Conservation (phyloP, 2,113 vertebrate genomes). For the Macroglossus sobrinus region DNA sequence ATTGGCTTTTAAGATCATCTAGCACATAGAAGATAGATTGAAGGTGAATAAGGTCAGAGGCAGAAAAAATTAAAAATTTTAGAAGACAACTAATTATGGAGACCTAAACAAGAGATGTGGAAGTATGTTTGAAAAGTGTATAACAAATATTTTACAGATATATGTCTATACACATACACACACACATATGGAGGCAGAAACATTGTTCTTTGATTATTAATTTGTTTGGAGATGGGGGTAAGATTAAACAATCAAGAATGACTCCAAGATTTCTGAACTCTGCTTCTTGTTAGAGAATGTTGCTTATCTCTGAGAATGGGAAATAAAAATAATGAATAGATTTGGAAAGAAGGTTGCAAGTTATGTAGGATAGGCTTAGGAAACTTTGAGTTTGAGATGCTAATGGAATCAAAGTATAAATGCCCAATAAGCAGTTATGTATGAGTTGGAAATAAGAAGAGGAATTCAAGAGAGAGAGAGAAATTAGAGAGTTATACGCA, state of each 20-base stretch:
- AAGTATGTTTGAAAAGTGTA: neutral
- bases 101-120: neutral
- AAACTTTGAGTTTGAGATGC: neutral
- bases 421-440: neutral
- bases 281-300: neutral
- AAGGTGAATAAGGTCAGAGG: neutral
- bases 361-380: neutral
- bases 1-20: neutral
- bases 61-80: neutral
- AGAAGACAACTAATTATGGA: neutral
- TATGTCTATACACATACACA: neutral
- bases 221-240: neutral
- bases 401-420: neutral
- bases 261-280: neutral
- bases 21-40: neutral
- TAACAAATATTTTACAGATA: neutral
- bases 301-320: neutral
- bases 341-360: neutral
- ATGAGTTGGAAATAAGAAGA: neutral
- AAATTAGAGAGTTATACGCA: neutral
- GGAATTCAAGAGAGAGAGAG: neutral
- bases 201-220: neutral
- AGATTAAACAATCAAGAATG: neutral
- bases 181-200: neutral
- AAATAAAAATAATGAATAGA: neutral